Conservation (phyloP, 2,113 vertebrate species). For the Calidris pugnax region DNA sequence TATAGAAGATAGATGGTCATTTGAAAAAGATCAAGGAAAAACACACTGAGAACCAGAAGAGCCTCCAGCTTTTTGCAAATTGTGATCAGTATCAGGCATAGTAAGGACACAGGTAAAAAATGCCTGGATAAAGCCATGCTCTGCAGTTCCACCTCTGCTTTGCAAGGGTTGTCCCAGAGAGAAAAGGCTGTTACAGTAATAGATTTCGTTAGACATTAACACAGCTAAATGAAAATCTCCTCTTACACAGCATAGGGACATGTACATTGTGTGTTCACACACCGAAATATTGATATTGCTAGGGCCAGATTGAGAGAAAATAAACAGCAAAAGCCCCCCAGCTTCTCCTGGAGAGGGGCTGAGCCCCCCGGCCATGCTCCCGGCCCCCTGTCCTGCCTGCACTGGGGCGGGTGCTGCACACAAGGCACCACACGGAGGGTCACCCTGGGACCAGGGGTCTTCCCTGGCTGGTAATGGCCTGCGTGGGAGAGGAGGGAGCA, state of each 20-base stretch:
- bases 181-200: background rate
- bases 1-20: constrained; percentile 42
- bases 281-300: background rate
- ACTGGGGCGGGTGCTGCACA: rapidly evolving
- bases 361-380: rapidly evolving
- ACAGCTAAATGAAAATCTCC: background rate
- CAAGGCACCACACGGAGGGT: background rate
- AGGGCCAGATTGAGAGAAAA: background rate
- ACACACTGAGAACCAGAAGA: background rate
- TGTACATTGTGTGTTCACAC: rapidly evolving
- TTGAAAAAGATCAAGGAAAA: constrained; percentile 54
- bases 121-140: background rate
- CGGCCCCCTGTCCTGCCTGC: background rate
- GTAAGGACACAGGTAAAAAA: background rate
- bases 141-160: background rate
- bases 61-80: constrained; percentile 27
- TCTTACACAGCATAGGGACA: background rate
- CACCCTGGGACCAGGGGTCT: background rate
- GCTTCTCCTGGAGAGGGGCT: background rate
- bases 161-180: background rate
- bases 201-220: background rate
- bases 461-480: background rate
- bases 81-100: background rate
- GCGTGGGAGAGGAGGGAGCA: background rate
- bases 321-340: background rate